A percentile compares a stretch with the other conserved stretches of the same genome.
phyloP scores from a whole-genome alignment of 2,113 vertebrate species.

The Pheucticus melanocephalus region DNA sequence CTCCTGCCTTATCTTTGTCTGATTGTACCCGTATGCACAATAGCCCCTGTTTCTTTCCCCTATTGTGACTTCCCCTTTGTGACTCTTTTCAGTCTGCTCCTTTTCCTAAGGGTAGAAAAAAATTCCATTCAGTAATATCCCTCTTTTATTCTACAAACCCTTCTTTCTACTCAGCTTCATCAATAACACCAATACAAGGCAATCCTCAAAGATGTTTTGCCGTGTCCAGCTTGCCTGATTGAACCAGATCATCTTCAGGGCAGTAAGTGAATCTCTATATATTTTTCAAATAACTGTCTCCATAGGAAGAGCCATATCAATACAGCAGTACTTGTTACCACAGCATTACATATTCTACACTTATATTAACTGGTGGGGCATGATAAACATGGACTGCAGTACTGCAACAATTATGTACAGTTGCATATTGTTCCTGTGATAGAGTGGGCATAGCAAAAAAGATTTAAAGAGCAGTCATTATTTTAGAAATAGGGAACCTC shows the following conservation, averaged over 20 bases:
- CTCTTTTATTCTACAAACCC: constrained; percentile 19
- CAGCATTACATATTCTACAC: neutral
- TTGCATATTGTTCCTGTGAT: neutral
- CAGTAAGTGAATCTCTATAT: neutral
- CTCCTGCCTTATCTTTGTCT: neutral
- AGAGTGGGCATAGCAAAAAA: neutral
- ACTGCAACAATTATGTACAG: neutral
- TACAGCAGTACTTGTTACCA: neutral
- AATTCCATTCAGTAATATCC: neutral
- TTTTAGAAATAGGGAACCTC: constrained; percentile 15
- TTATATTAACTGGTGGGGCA: neutral
- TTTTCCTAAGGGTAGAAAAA: neutral
- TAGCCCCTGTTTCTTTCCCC: neutral
- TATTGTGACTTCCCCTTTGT: neutral
- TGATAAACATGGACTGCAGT: neutral
- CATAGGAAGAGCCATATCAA: neutral
- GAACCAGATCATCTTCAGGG: neutral
- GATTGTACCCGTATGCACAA: neutral
- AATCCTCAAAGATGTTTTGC: neutral
- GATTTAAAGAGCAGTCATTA: constrained; percentile 1
- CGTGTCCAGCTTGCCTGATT: neutral
- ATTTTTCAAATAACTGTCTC: neutral
- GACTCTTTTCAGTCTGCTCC: neutral
- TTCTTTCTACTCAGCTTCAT: constrained; percentile 27
- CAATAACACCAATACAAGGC: constrained; percentile 9